Evolutionary conservation across 2,797 vertebrate genomes (phyloP).

Genomic region (Alfaro cultratus): DNA sequence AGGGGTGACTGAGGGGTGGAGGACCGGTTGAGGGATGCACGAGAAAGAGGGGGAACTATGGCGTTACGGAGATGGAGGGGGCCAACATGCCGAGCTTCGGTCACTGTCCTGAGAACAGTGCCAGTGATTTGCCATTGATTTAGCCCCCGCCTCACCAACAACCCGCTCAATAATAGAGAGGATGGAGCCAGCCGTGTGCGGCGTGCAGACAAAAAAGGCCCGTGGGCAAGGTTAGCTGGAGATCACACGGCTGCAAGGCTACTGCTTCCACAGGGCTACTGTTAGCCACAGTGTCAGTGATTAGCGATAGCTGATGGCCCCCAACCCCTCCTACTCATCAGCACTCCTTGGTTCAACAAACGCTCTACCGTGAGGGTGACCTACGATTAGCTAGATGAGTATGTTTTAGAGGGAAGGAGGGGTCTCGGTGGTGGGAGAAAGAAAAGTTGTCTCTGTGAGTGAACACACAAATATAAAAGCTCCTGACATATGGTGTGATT

Average conservation of each 20-base stretch:
- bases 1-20: slow-evolving; percentile 55
- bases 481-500: slow-evolving; percentile 64
- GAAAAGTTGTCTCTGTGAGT: slow-evolving; percentile 61
- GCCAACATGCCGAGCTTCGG: slow-evolving; percentile 87
- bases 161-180: slow-evolving; percentile 79
- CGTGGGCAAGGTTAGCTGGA: slow-evolving; percentile 99
- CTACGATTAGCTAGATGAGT: slow-evolving; percentile 61
- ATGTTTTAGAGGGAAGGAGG: slow-evolving; percentile 28
- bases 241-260: slow-evolving; percentile 82
- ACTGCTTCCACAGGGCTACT: slow-evolving; percentile 66
- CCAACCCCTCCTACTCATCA: slow-evolving; percentile 32
- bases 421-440: slow-evolving; percentile 19
- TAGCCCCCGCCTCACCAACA: slow-evolving; percentile 75
- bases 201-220: slow-evolving; percentile 89
- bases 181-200: slow-evolving; percentile 96
- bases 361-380: slow-evolving; percentile 76
- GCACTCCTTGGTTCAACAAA: slow-evolving; percentile 71
- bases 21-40: slow-evolving; percentile 71
- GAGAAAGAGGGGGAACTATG: slow-evolving; percentile 76
- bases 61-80: slow-evolving; percentile 61
- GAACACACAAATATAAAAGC: slow-evolving; percentile 71
- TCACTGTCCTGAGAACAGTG: slow-evolving; percentile 99
- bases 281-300: slow-evolving; percentile 70
- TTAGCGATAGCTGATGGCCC: slow-evolving; percentile 68
- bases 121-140: slow-evolving; percentile 99